Conservation (phyloP, 2,113 vertebrate species). For the Rhabdornis inornatus region DNA sequence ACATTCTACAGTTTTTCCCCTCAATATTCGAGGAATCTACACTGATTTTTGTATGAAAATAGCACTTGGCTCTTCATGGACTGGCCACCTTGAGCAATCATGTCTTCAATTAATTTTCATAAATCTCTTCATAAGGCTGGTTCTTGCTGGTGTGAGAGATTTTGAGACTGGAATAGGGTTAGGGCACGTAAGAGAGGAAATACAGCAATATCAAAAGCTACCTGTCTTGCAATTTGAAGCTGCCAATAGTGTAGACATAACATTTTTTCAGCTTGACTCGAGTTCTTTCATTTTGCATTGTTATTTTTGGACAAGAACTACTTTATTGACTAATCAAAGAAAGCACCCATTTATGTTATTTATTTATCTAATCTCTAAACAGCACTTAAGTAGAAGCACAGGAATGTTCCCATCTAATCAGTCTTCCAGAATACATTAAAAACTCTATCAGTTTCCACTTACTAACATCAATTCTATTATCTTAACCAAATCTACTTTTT, state of each 20-base stretch:
- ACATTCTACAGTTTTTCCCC: not conserved
- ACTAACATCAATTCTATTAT: not conserved
- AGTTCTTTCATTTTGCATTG: not conserved
- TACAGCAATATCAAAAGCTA: not conserved
- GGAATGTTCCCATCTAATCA: not conserved
- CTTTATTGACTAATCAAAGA: not conserved
- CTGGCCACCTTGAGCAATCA: not conserved
- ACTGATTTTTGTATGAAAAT: not conserved
- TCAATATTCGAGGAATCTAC: not conserved
- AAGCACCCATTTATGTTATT: not conserved
- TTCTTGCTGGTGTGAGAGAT: not conserved
- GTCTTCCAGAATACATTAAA: conserved; percentile 19
- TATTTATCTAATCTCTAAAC: not conserved
- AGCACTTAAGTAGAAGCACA: not conserved
- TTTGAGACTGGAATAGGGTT: not conserved
- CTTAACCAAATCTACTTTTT: conserved; percentile 9
- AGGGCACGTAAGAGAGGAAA: not conserved
- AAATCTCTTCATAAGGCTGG: not conserved
- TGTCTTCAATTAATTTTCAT: not conserved
- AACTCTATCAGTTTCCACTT: not conserved
- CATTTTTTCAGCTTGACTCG: not conserved
- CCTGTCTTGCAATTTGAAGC: not conserved
- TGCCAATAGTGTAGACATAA: not conserved
- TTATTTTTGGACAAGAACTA: not conserved
- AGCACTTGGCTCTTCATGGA: not conserved